phyloP scores from a whole-genome alignment of 2,888 invertebrate genomes.

The Noctua janthe region DNA sequence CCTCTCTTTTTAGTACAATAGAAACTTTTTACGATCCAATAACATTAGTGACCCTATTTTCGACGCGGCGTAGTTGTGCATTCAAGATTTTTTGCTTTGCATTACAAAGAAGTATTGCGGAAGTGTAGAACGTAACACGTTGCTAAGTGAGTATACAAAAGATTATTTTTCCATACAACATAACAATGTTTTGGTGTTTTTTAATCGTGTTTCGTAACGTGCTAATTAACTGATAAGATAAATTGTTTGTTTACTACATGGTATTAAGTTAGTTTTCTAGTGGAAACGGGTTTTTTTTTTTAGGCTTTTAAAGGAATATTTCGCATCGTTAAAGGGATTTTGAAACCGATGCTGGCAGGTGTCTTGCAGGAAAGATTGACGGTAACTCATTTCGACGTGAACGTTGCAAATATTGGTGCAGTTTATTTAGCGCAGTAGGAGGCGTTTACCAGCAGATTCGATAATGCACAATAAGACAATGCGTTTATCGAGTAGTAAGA shows the following conservation, averaged over 20 bases:
- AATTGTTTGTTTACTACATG: conserved; percentile 52
- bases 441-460: conserved; percentile 70
- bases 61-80: conserved; percentile 21
- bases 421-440: conserved; percentile 48
- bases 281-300: background rate
- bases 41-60: conserved; percentile 36
- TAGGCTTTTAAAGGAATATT: background rate
- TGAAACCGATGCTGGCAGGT: background rate
- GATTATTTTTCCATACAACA: conserved; percentile 22
- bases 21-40: conserved; percentile 28
- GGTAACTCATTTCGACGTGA: background rate
- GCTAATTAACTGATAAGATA: conserved; percentile 57
- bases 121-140: conserved; percentile 25
- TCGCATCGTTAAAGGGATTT: background rate
- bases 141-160: conserved; percentile 17
- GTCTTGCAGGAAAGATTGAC: background rate
- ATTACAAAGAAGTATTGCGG: conserved; percentile 45
- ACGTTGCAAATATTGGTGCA: conserved; percentile 18
- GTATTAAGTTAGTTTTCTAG: conserved; percentile 27
- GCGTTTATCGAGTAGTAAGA: conserved; percentile 76
- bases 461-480: conserved; percentile 77
- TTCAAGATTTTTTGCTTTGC: conserved; percentile 42
- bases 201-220: conserved; percentile 33
- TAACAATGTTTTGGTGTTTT: conserved; percentile 39
- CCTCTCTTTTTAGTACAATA: conserved; percentile 4